phyloP scores from a whole-genome alignment of 2,888 invertebrate species.

The Oscheius sp. region DNA sequence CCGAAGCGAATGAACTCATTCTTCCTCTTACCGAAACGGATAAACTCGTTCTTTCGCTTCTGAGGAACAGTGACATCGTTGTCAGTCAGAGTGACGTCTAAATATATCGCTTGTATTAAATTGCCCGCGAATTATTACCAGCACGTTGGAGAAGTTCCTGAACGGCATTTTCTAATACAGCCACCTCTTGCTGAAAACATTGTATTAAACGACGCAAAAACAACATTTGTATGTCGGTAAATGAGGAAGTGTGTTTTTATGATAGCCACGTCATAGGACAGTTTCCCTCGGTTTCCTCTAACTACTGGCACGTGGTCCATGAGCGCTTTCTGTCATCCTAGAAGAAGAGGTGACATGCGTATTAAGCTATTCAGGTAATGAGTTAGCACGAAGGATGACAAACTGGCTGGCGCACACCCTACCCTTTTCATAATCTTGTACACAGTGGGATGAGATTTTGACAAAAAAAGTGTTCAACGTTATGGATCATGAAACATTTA shows the following conservation, averaged over 20 bases:
- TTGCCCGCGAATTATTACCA: conserved; percentile 34
- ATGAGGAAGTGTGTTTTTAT: too few relatives aligned
- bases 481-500: neutral
- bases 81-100: conserved; percentile 41
- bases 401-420: too few relatives aligned
- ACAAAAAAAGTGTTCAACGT: neutral
- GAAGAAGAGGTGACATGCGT: too few relatives aligned
- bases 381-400: too few relatives aligned
- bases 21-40: conserved; percentile 63
- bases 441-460: neutral
- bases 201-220: neutral
- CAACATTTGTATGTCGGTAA: too few relatives aligned
- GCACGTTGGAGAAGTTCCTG: conserved; percentile 59
- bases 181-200: conserved; percentile 47
- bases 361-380: too few relatives aligned
- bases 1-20: conserved; percentile 60
- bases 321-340: too few relatives aligned
- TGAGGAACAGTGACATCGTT: conserved; percentile 35
- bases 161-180: conserved; percentile 53
- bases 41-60: conserved; percentile 62
- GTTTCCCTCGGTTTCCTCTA: too few relatives aligned
- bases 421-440: too few relatives aligned
- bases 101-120: neutral
- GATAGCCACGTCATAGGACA: too few relatives aligned
- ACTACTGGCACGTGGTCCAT: too few relatives aligned